Percentiles rank a stretch among this genome's conserved stretches.
Evolutionary conservation across 2,113 vertebrate species (phyloP).

Genomic region (Propithecus coquereli): DNA sequence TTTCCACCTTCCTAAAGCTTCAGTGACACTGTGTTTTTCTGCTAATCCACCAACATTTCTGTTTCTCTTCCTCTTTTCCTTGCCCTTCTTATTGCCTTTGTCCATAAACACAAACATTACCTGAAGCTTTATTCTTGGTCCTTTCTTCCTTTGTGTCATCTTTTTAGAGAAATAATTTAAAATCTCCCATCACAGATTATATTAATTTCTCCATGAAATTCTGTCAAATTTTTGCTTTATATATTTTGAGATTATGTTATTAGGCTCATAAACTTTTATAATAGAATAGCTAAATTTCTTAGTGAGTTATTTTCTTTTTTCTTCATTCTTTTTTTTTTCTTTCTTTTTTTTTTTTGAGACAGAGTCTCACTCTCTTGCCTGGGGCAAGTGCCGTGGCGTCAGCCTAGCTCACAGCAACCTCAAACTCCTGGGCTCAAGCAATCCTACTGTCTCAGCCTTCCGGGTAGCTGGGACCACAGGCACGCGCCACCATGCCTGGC

Average conservation of each 20-base stretch:
- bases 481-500: too few species aligned
- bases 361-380: too few species aligned
- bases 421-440: too few species aligned
- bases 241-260: background rate
- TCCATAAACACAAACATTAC: background rate
- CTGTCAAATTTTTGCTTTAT: background rate
- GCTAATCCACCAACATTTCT: background rate
- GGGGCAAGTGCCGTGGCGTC: too few species aligned
- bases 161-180: background rate
- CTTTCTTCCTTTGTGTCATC: background rate
- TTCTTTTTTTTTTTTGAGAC: too few species aligned
- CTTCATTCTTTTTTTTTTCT: too few species aligned
- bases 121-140: background rate
- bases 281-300: background rate
- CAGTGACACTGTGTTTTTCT: background rate
- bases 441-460: too few species aligned
- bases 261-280: background rate
- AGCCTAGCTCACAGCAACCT: too few species aligned
- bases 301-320: background rate
- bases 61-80: background rate
- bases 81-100: background rate
- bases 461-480: too few species aligned
- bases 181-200: background rate
- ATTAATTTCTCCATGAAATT: slow-evolving; percentile 4
- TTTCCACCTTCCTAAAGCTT: background rate